A percentile compares a stretch with the other conserved stretches of the same genome.
phyloP scores from a whole-genome alignment of 1,140 invertebrate genomes.

The Ptiloglossa arizonensis region DNA sequence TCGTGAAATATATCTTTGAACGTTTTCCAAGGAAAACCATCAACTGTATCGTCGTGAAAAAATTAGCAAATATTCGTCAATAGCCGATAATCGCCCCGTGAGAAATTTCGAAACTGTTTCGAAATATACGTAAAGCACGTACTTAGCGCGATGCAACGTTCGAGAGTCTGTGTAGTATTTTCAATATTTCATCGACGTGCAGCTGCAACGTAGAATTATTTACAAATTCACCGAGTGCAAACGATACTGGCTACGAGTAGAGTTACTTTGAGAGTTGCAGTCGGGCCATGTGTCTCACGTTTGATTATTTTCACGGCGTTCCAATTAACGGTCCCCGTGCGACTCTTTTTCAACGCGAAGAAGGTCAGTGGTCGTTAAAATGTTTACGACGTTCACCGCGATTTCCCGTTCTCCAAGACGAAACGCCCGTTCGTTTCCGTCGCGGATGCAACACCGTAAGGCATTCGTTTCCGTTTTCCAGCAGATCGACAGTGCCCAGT shows the following conservation, averaged over 20 bases:
- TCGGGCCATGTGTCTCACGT: slow-evolving; percentile 33
- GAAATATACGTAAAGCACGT: too few relatives aligned
- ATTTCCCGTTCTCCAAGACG: slow-evolving; percentile 12
- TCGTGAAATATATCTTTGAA: too few relatives aligned
- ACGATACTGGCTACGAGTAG: neutral
- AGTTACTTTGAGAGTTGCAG: neutral
- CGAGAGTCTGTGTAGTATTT: too few relatives aligned
- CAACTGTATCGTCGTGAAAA: too few relatives aligned
- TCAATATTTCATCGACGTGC: too few relatives aligned
- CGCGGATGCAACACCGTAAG: neutral
- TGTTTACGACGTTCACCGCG: slow-evolving; percentile 38
- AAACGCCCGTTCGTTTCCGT: neutral
- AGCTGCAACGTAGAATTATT: neutral
- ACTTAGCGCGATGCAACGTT: too few relatives aligned
- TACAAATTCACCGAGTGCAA: slow-evolving; percentile 1
- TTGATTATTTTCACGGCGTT: slow-evolving; percentile 53
- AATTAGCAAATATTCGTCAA: too few relatives aligned
- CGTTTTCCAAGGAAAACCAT: too few relatives aligned
- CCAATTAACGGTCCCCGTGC: slow-evolving; percentile 39
- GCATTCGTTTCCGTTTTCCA: neutral
- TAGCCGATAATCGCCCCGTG: too few relatives aligned
- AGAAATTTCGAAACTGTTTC: too few relatives aligned
- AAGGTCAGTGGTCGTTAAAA: slow-evolving; percentile 34
- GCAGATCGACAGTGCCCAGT: too few relatives aligned
- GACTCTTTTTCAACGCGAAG: neutral